Conservation (phyloP, 2,888 invertebrate species). For the Arrhopalites spinosus region DNA sequence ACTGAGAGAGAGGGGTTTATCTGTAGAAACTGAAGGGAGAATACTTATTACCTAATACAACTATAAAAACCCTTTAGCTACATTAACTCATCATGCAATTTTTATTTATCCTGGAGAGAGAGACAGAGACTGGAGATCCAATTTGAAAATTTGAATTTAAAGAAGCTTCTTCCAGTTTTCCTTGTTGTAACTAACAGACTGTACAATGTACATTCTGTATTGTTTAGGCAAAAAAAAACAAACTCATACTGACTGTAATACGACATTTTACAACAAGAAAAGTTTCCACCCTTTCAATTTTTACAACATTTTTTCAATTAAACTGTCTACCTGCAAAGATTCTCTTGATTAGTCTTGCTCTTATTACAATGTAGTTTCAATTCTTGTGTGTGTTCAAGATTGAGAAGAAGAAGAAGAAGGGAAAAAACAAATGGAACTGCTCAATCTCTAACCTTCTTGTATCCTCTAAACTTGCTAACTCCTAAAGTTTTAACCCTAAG, state of each 20-base stretch:
- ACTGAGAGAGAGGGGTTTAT: too few relatives aligned
- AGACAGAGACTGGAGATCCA: slow-evolving; percentile 28
- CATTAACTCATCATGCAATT: slow-evolving; percentile 33
- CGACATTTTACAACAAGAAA: too few relatives aligned
- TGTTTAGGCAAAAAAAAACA: too few relatives aligned
- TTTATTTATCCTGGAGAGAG: slow-evolving; percentile 27
- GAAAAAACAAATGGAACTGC: too few relatives aligned
- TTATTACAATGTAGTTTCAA: background rate
- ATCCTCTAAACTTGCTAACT: too few relatives aligned
- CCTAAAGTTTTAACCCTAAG: too few relatives aligned
- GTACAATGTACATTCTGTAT: background rate
- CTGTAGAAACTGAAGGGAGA: too few relatives aligned
- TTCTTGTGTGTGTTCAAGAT: background rate
- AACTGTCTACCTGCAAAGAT: background rate
- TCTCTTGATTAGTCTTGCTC: background rate
- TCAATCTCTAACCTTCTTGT: too few relatives aligned
- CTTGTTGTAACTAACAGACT: background rate
- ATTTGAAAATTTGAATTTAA: background rate
- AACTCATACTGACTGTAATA: too few relatives aligned
- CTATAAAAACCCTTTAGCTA: slow-evolving; percentile 10
- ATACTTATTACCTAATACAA: too few relatives aligned
- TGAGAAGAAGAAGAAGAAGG: too few relatives aligned
- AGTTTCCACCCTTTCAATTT: background rate
- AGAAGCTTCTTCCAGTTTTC: slow-evolving; percentile 14
- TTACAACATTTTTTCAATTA: background rate